These are phyloP conservation scores for Drosophila truncata DNA, from an alignment of 1,140 invertebrate species.

Conservation along the genomic window DNA sequence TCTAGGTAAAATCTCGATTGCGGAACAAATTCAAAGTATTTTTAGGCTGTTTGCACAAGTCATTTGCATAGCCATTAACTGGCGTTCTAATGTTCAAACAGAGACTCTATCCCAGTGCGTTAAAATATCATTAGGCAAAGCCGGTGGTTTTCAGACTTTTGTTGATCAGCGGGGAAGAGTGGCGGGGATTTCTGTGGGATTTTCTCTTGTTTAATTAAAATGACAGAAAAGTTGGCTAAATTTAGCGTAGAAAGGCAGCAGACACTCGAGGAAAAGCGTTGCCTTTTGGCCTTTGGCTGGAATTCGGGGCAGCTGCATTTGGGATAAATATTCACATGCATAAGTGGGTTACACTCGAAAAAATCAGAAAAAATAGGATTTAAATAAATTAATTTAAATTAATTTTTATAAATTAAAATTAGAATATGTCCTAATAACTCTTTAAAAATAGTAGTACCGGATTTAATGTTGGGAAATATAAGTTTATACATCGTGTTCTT, in stretches of 20 bases:
- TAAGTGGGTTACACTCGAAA: not conserved
- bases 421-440: no score
- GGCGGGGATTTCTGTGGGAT: conserved; percentile 1
- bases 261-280: conserved; percentile 12
- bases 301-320: conserved; percentile 35
- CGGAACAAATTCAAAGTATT: not conserved
- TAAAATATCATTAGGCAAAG: conserved; percentile 42
- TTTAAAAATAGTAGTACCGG: no score
- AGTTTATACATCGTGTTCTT: no score
- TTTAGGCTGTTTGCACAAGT: conserved; percentile 16
- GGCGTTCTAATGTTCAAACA: conserved; percentile 5
- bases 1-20: conserved; percentile 39
- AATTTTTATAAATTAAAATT: no score
- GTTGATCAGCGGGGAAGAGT: not conserved
- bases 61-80: conserved; percentile 43
- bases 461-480: no score
- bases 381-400: no score
- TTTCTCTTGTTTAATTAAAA: conserved; percentile 31
- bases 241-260: conserved; percentile 13
- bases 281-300: conserved; percentile 30
- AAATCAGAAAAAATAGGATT: no score
- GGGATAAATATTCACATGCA: conserved; percentile 9
- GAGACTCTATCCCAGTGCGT: conserved; percentile 5
- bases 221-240: conserved; percentile 13
- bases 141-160: conserved; percentile 7